Evolutionary conservation across 2,888 invertebrate species (phyloP).

Genomic region (Gnatocerus cornutus): DNA sequence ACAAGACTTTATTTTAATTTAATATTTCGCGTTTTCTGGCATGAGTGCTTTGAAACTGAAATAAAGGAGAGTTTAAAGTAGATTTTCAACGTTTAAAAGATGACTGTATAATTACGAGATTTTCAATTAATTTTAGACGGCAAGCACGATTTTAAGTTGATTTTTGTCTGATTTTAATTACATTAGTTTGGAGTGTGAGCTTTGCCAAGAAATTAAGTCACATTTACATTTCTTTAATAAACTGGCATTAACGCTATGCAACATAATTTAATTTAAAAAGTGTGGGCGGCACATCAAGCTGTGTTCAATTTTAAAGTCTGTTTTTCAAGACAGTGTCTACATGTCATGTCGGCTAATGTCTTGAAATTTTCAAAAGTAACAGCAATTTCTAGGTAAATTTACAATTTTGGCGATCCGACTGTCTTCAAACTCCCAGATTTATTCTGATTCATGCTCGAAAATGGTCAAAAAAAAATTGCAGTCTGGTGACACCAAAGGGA

Average conservation of each 20-base stretch:
- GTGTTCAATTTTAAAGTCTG: no score
- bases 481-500: no score
- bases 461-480: no score
- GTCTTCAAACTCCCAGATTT: no score
- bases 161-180: neutral
- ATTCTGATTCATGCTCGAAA: no score
- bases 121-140: neutral
- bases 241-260: neutral
- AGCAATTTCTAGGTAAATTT: no score
- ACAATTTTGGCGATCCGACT: no score
- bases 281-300: no score
- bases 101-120: neutral
- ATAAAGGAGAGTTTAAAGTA: slow-evolving; percentile 5
- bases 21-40: neutral
- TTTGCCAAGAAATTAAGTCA: neutral
- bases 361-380: no score
- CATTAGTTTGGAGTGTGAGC: neutral
- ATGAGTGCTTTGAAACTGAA: neutral
- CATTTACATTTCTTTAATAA: neutral
- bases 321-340: no score
- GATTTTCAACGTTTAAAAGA: neutral
- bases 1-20: slow-evolving; percentile 23
- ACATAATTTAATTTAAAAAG: no score
- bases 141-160: neutral
- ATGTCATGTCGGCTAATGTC: no score